Evolutionary conservation across 2,888 invertebrate genomes (phyloP), one percentile per base, ranked within the genome.

Genomic region (Pelosia muscerda): DNA sequence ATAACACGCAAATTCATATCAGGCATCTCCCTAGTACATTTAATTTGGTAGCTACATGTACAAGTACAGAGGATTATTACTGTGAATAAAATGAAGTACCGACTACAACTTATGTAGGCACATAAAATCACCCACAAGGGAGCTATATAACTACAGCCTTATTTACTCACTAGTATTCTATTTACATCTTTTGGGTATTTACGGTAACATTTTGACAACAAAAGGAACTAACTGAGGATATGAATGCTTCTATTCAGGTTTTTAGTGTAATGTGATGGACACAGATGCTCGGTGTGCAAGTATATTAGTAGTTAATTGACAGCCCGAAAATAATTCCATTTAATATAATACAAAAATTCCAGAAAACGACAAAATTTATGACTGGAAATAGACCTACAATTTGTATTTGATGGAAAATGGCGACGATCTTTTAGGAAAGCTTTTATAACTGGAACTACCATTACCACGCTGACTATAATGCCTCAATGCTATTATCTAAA

Each of bases 121-220:
- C 60, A 69, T 69, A 68, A 71, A 65, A 72, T 72, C 63, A 63
- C 60, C 69, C 73, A 60, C 73, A 62, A 68, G 72, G 71, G 76
- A 73, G 71, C 75, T 71, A 76, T 74, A 79, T 77, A 82, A 81
- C 75, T 79, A 78, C 75, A 69, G 69, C 66, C 76, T 79, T 76
- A 68, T 42, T 38, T 66, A 61, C 54, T 76, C 78, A 82, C 73
- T 82, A 83, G 81, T 81, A 82, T 84, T 83, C 77, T 73, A 78
- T 78, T 79, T 81, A 74, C 82, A 81, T 85, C 82, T 84, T 84
- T 76, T 79, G 79, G 75, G 72, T 78, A 77, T 77, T 82, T 81
- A 81, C 80, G 78, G 77, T 77, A 75, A 85, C 83, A 83, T 84
- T 85, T 82, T 82, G 83, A 79, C 79, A 83, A 84, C 26, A 53